Conservation (phyloP, 2,113 vertebrate species). For the Condylura cristata region DNA sequence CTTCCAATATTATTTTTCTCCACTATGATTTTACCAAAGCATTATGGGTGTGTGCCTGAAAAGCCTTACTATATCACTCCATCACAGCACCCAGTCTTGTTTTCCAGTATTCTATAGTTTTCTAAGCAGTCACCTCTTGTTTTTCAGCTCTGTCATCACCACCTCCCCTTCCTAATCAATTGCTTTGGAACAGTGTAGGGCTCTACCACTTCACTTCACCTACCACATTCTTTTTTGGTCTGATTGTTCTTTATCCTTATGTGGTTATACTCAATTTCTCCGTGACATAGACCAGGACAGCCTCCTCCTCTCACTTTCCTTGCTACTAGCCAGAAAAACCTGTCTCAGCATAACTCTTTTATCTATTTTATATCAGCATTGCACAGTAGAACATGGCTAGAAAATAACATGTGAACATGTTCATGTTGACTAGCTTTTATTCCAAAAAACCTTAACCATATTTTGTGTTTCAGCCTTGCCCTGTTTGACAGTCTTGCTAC, state of each 20-base stretch:
- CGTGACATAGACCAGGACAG: background rate
- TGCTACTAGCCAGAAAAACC: slow-evolving; percentile 23
- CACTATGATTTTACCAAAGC: slow-evolving; percentile 6
- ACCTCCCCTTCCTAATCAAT: background rate
- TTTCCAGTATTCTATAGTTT: background rate
- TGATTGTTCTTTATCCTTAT: background rate
- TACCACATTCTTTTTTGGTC: background rate
- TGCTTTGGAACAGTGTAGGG: background rate
- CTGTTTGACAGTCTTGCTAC: background rate
- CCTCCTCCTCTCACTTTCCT: background rate
- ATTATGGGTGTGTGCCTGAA: background rate
- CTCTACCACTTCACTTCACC: background rate
- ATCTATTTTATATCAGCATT: background rate
- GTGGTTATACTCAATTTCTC: background rate
- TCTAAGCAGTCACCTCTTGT: background rate
- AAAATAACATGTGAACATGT: background rate
- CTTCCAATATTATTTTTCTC: background rate
- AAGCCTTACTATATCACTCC: background rate
- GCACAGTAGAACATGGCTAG: background rate
- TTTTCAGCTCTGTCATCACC: background rate
- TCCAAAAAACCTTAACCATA: background rate
- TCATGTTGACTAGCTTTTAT: background rate
- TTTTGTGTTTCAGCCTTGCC: background rate
- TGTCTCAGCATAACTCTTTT: background rate
- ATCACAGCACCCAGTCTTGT: background rate